A percentile compares a stretch with the other conserved stretches of the same genome.
Conservation (phyloP, 2,797 vertebrate species). For the Neoniphon sammara region DNA sequence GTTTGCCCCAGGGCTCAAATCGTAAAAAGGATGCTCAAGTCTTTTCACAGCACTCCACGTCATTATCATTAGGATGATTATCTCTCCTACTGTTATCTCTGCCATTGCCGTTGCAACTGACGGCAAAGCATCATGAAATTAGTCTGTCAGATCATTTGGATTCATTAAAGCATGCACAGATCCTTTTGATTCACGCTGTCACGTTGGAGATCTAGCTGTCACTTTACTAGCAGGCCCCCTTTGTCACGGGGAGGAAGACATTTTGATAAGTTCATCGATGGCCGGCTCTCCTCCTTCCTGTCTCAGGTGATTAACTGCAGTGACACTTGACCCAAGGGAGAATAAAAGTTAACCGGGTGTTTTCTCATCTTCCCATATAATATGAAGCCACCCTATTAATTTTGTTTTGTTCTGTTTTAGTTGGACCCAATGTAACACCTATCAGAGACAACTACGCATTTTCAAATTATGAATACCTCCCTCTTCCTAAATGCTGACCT, state of each 20-base stretch:
- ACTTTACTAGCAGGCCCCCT: constrained; percentile 1
- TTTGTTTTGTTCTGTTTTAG: background rate
- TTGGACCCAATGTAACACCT: too few species aligned
- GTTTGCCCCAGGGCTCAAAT: background rate
- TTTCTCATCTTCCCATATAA: background rate
- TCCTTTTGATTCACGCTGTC: constrained; percentile 43
- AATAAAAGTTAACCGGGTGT: background rate
- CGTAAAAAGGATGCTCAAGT: background rate
- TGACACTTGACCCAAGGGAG: constrained; percentile 12
- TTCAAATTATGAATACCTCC: background rate
- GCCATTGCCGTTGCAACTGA: background rate
- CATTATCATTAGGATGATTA: background rate
- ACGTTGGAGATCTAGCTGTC: constrained; percentile 34
- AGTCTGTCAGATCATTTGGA: constrained; percentile 42
- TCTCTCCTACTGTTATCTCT: constrained; percentile 1
- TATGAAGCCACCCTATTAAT: too few species aligned
- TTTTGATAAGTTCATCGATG: constrained; percentile 15
- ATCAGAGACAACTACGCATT: background rate
- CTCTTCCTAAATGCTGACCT: background rate
- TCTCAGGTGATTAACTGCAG: constrained; percentile 4
- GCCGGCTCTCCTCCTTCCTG: background rate
- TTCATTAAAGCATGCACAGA: constrained; percentile 32
- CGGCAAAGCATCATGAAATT: constrained; percentile 24
- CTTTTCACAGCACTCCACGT: constrained; percentile 8
- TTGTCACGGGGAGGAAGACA: constrained; percentile 30